phyloP scores from a whole-genome alignment of 2,113 vertebrate species.

The Sceloporus tristichus region DNA sequence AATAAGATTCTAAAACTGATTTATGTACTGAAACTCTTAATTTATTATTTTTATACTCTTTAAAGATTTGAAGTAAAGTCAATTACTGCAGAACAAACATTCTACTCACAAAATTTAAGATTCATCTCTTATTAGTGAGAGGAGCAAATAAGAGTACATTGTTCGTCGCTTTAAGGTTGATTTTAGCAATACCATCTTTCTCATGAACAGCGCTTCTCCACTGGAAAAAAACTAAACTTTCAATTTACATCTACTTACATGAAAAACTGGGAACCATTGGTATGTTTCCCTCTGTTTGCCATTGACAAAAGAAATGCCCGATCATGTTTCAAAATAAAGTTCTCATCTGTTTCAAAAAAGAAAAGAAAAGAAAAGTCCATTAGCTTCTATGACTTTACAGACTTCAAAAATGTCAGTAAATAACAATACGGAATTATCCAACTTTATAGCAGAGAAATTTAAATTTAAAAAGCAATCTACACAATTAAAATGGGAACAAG shows the following conservation, averaged over 20 bases:
- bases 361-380: constrained; percentile 70
- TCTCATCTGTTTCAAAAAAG: constrained; percentile 94
- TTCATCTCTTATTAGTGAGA: background rate
- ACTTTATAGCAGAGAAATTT: constrained; percentile 72
- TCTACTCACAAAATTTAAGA: background rate
- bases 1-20: background rate
- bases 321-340: constrained; percentile 99
- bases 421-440: constrained; percentile 72
- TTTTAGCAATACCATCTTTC: constrained; percentile 79
- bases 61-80: background rate
- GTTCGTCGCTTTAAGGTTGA: background rate
- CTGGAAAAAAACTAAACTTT: constrained; percentile 67
- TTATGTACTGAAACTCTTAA: background rate
- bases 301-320: constrained; percentile 98
- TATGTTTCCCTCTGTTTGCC: constrained; percentile 99
- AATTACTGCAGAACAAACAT: constrained; percentile 39
- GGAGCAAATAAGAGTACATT: background rate
- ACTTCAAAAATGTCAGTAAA: constrained; percentile 69
- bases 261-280: constrained; percentile 99
- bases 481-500: constrained; percentile 48
- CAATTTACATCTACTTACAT: constrained; percentile 88
- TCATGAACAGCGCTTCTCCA: constrained; percentile 83
- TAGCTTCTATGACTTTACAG: constrained; percentile 55
- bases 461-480: constrained; percentile 58
- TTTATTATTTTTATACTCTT: background rate